A percentile compares a stretch with the other conserved stretches of the same genome.
Evolutionary conservation across 2,888 invertebrate genomes (phyloP).

Genomic region (Ferdinandea cuprea): DNA sequence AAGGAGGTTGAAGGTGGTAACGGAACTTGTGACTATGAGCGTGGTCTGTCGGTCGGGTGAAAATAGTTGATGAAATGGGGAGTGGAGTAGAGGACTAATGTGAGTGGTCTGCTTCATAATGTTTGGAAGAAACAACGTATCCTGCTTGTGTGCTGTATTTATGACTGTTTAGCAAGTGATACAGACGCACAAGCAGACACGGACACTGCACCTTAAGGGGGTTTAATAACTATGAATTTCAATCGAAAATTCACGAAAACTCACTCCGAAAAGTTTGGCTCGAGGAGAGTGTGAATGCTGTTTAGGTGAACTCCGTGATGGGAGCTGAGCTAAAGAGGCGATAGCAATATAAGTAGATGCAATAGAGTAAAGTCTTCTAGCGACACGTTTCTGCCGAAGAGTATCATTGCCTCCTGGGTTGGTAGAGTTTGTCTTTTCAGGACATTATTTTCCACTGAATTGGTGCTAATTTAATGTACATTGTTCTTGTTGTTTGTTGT

Average conservation of each 20-base stretch:
- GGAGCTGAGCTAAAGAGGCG: slow-evolving; percentile 43
- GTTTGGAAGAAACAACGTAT: slow-evolving; percentile 45
- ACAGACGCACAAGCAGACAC: slow-evolving; percentile 45
- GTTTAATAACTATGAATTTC: slow-evolving; percentile 70
- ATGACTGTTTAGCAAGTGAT: slow-evolving; percentile 60
- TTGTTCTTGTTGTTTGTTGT: slow-evolving; percentile 12
- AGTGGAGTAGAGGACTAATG: slow-evolving; percentile 29
- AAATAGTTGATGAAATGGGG: slow-evolving; percentile 21
- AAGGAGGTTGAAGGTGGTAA: slow-evolving; percentile 17
- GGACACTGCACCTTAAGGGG: slow-evolving; percentile 24
- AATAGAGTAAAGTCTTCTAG: slow-evolving; percentile 49
- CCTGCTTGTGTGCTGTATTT: slow-evolving; percentile 57
- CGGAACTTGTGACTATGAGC: too few species aligned
- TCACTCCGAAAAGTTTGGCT: slow-evolving; percentile 12
- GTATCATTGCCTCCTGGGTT: background rate
- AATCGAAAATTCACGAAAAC: slow-evolving; percentile 63
- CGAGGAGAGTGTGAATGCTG: slow-evolving; percentile 39
- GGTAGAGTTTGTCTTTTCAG: slow-evolving; percentile 7
- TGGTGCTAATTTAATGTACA: slow-evolving; percentile 43
- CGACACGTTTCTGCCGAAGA: slow-evolving; percentile 42
- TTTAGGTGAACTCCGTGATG: slow-evolving; percentile 18
- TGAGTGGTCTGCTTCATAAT: slow-evolving; percentile 65
- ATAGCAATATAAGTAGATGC: slow-evolving; percentile 46
- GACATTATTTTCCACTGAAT: slow-evolving; percentile 45
- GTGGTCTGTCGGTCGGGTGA: slow-evolving; percentile 3